Percentiles rank a stretch among this genome's conserved stretches.
These are phyloP conservation scores for Echinarachnius parma DNA, from an alignment of 53 echinoderm and acorn worm genomes.

Conservation along the genomic window DNA sequence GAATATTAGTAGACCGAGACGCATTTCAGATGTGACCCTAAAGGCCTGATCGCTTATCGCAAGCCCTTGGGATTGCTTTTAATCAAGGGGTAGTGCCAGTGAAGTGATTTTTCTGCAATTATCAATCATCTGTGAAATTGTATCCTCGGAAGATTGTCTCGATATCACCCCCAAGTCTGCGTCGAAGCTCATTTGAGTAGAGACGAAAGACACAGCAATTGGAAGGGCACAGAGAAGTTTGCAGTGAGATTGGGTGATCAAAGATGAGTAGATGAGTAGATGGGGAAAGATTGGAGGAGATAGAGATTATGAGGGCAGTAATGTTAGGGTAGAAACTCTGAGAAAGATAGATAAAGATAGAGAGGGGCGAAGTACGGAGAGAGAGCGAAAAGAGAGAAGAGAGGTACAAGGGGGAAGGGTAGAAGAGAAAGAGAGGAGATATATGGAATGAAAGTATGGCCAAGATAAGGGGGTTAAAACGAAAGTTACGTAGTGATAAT, in stretches of 20 bases:
- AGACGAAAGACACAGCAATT: constrained; percentile 3
- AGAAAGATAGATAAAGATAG: neutral
- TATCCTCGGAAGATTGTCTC: no score
- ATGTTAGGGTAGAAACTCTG: neutral
- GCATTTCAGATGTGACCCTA: no score
- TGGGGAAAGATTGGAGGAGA: neutral
- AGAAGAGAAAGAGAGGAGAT: neutral
- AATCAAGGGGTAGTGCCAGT: constrained; percentile 36
- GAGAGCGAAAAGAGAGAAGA: neutral
- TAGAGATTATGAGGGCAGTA: neutral
- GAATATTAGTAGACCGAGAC: no score
- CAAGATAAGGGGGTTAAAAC: no score
- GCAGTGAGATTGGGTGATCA: neutral
- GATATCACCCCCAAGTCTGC: no score
- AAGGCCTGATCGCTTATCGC: no score
- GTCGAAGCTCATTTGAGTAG: neutral
- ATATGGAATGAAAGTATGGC: neutral
- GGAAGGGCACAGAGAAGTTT: no score
- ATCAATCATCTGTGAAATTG: constrained; percentile 41
- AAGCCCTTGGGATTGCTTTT: constrained; percentile 36
- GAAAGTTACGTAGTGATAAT: no score
- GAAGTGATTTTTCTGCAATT: constrained; percentile 39
- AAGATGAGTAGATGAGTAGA: neutral
- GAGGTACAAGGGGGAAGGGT: neutral
- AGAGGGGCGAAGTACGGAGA: neutral